Conservation (phyloP, 2,888 invertebrate species). For the Drosophila neoperkinsi region DNA sequence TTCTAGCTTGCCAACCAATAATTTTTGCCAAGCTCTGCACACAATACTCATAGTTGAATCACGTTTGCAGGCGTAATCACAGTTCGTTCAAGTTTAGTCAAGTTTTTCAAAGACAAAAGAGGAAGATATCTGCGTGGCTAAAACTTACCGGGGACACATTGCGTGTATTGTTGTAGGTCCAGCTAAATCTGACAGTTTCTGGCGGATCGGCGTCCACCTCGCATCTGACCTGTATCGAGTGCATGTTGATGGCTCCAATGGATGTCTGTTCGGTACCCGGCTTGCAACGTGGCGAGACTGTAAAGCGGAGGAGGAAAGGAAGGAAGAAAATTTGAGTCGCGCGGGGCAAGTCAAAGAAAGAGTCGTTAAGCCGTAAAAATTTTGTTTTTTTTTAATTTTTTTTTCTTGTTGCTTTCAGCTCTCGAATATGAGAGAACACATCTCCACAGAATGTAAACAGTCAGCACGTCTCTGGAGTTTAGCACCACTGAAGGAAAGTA, state of each 20-base stretch:
- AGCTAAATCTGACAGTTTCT: conserved; percentile 90
- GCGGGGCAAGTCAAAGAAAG: conserved; percentile 17
- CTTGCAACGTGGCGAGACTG: conserved; percentile 93
- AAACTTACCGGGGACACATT: conserved; percentile 90
- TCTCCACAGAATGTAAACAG: conserved; percentile 23
- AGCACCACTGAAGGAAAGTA: conserved; percentile 22
- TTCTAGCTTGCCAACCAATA: conserved; percentile 40
- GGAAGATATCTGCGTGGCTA: neutral
- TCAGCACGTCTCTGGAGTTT: conserved; percentile 39
- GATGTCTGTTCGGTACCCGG: conserved; percentile 90
- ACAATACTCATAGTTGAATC: conserved; percentile 12
- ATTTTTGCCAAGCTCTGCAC: conserved; percentile 19
- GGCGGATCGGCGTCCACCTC: conserved; percentile 93
- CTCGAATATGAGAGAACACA: conserved; percentile 28
- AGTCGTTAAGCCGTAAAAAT: conserved; percentile 45
- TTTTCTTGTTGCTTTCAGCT: conserved; percentile 22
- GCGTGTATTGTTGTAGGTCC: conserved; percentile 93
- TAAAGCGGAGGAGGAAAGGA: neutral
- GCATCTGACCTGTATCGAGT: conserved; percentile 91
- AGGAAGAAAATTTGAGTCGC: conserved; percentile 14
- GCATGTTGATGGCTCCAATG: conserved; percentile 90
- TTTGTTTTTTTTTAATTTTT: conserved; percentile 11
- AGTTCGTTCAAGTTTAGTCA: conserved; percentile 4
- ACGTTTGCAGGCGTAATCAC: conserved; percentile 41
- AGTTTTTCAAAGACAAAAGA: conserved; percentile 1